Percentiles rank a stretch among this genome's conserved stretches.
These are phyloP conservation scores for Drosophila paulistorum DNA, from an alignment of 1,140 invertebrate genomes.

Conservation along the genomic window DNA sequence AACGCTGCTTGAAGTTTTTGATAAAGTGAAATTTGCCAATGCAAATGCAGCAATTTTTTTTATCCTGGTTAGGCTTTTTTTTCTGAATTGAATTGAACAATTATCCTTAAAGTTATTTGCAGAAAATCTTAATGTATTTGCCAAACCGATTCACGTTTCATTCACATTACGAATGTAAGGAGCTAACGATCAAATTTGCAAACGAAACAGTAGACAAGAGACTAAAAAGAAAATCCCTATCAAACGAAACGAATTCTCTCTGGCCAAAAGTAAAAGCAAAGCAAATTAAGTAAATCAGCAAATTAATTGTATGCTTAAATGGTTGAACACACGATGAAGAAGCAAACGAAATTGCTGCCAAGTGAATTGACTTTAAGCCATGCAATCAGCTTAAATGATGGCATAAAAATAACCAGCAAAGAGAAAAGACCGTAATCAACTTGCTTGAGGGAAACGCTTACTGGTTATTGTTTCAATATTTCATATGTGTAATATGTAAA, in stretches of 20 bases:
- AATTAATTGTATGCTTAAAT: conserved; percentile 56
- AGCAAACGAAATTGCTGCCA: neutral
- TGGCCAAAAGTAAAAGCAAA: conserved; percentile 21
- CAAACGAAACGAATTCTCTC: conserved; percentile 25
- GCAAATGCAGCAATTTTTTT: conserved; percentile 1
- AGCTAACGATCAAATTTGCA: conserved; percentile 30
- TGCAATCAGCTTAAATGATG: conserved; percentile 24
- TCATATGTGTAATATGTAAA: neutral
- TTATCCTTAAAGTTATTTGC: neutral
- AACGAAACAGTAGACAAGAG: conserved; percentile 19
- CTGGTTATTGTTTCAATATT: neutral
- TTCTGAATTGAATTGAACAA: too few relatives aligned
- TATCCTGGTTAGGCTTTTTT: neutral
- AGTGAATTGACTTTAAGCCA: conserved; percentile 43
- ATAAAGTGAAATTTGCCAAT: conserved; percentile 53
- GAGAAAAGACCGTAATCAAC: neutral
- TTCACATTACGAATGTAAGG: conserved; percentile 10
- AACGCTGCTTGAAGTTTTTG: conserved; percentile 56
- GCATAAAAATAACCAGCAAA: conserved; percentile 24
- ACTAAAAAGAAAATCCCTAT: neutral
- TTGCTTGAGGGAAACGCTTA: neutral
- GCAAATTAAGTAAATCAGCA: conserved; percentile 63
- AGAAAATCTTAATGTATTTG: neutral
- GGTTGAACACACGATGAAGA: conserved; percentile 20
- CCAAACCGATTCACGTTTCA: conserved; percentile 28